phyloP scores from a whole-genome alignment of 1,140 invertebrate genomes.

The Thrips palmi region DNA sequence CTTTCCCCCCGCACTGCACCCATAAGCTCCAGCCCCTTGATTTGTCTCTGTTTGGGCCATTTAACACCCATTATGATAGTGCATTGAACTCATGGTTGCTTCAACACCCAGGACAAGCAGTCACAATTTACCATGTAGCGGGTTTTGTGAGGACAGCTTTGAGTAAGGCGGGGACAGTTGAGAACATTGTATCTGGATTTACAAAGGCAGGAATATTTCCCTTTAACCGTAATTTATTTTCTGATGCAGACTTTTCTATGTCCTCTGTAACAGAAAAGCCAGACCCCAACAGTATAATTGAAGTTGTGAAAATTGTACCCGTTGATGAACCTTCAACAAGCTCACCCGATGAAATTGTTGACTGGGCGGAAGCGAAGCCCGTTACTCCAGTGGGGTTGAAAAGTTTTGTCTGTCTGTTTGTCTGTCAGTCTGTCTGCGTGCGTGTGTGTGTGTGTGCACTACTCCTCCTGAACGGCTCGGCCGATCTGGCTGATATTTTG shows the following conservation, averaged over 20 bases:
- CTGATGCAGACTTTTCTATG: constrained; percentile 21
- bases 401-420: too few relatives aligned
- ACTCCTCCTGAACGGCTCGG: too few relatives aligned
- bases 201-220: constrained; percentile 23
- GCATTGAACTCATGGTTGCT: constrained; percentile 17
- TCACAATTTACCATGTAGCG: constrained; percentile 20
- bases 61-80: constrained; percentile 15
- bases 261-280: constrained; percentile 20
- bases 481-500: too few relatives aligned
- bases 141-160: constrained; percentile 16
- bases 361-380: not conserved
- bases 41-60: constrained; percentile 17
- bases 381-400: too few relatives aligned
- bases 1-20: constrained; percentile 19
- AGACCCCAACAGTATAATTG: constrained; percentile 6
- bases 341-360: not conserved
- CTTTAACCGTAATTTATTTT: constrained; percentile 23
- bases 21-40: constrained; percentile 20
- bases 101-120: constrained; percentile 18
- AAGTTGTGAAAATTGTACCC: not conserved
- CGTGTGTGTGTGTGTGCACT: too few relatives aligned
- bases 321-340: not conserved
- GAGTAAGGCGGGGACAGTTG: constrained; percentile 18
- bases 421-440: too few relatives aligned
- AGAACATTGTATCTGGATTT: constrained; percentile 25